phyloP scores from a whole-genome alignment of 2,113 vertebrate species.

The Hydrolagus affinis region DNA sequence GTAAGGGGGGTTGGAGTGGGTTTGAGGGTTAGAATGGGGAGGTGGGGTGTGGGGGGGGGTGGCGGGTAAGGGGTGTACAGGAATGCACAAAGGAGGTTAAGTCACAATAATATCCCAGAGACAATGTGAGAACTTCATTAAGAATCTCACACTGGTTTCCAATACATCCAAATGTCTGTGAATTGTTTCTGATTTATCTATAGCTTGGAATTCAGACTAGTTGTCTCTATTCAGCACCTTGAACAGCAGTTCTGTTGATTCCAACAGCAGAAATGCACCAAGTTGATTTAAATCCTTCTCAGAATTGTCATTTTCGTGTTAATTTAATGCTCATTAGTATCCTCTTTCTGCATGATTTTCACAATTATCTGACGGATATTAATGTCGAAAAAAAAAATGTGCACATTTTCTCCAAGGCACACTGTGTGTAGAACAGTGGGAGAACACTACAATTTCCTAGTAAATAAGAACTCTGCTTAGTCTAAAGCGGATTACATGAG shows the following conservation, averaged over 20 bases:
- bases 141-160: too few relatives aligned
- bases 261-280: not conserved
- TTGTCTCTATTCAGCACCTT: not conserved
- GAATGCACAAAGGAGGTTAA: too few relatives aligned
- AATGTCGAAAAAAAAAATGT: not conserved
- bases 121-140: too few relatives aligned
- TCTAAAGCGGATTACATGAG: too few relatives aligned
- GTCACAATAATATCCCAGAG: too few relatives aligned
- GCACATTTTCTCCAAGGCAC: not conserved
- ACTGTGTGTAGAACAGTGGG: not conserved
- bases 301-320: not conserved
- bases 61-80: too few relatives aligned
- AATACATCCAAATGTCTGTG: too few relatives aligned
- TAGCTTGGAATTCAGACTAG: too few relatives aligned
- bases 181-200: too few relatives aligned
- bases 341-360: not conserved
- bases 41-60: too few relatives aligned
- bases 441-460: not conserved
- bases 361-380: not conserved
- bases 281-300: not conserved
- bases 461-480: not conserved
- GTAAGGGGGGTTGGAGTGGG: too few relatives aligned
- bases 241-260: constrained; percentile 2
- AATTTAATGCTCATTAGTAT: not conserved
- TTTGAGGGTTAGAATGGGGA: too few relatives aligned